Base-by-base conservation (phyloP, 2,888 invertebrate species). In the Brassicogethes aeneus region DNA sequence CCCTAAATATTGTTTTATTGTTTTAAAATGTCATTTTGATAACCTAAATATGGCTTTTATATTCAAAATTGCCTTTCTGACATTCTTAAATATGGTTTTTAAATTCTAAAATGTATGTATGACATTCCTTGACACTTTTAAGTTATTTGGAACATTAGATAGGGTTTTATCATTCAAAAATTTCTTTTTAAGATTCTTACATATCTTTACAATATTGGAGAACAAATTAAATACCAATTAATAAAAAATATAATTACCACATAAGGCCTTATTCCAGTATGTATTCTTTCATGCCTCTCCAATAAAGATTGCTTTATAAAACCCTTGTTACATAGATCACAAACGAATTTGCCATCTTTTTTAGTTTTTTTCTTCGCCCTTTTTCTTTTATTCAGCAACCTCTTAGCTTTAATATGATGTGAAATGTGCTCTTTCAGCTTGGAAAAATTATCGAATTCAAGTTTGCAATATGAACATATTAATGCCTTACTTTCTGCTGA, bases 271-370 rank as follows among this genome's bases (percentile, higher is more conserved):
- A 77, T 76, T 47, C 82, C 82, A 12, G 79, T 82, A 53, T 83
- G 83, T 16, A 81, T 79, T 44, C 81, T 64, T 32, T 73, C 64
- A 59, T 84, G 83, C 14, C 83, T 64, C 50, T 72, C 69, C 37
- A 83, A 65, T 53, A 82, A 76, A 55, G 79, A 80, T 2, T 76
- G 75, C 60, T 82, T 83, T 55, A 75, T 64, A 58, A 77, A 77
- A 15, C 65, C 60, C 53, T 76, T 76, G n/a, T 62, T 52, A 48
- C 77, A 77, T 46, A 67, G 64, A 37, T 64, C 64, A 58, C 77
- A 77, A 43, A 66, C 67, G 56, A 48, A 51, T 30, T 48, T 51
- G 40, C 43, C 42, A 2, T 34, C 37, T 14, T 10, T 31, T 15
- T 40, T 36, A 12, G 36, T 36, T 15, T 41, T 42, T 41, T 48